Base-by-base conservation (phyloP, 2,888 invertebrate genomes). In the Hyppa rectilinea region DNA sequence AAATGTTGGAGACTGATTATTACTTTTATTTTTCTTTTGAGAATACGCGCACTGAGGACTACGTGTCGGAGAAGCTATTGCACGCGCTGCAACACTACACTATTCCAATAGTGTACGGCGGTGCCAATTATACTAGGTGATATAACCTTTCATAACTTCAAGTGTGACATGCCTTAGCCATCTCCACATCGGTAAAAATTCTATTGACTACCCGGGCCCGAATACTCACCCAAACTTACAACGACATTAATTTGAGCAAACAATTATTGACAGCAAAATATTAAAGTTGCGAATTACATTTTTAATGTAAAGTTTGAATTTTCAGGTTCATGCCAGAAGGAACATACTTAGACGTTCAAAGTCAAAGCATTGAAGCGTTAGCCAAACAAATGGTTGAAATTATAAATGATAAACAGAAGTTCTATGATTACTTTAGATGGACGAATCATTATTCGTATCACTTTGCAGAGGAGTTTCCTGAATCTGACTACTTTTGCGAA, bases 1-100 rank as follows among this genome's bases (percentile, higher is more conserved):
- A 84, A 31, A 81, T 87, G 53, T 71, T 93, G 4, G 82, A 89
- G 62, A 83, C 56, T 10, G 86, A 90, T 62, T 93, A 93, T 77
- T 92, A 89, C 75, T 94, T 94, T 67, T 94, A 93, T 80, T 85
- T 94, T 12, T 86, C 93, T 0, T 92, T 94, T 62, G 93, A 94
- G 74, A 93, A 93, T 72, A 90, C 93, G 0, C 87, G 91, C 10
- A 86, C 85, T 40, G 87, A 89, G 63, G 93, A 93, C 76, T 93
- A 93, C 59, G 93, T 93, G 0, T 93, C 94, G 4, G 94, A 94
- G 76, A 94, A 94, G 75, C 60, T 94, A 65, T 73, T 93, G 29
- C 75, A 86, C 45, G 88, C 89, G 2, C 84, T 94, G 45, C 81
- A 90, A 38, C 84, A 92, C 74, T 86, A 90, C 49, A 85, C 90